Conservation (phyloP, 2,113 vertebrate genomes). For the cattle (Bos taurus) region DNA sequence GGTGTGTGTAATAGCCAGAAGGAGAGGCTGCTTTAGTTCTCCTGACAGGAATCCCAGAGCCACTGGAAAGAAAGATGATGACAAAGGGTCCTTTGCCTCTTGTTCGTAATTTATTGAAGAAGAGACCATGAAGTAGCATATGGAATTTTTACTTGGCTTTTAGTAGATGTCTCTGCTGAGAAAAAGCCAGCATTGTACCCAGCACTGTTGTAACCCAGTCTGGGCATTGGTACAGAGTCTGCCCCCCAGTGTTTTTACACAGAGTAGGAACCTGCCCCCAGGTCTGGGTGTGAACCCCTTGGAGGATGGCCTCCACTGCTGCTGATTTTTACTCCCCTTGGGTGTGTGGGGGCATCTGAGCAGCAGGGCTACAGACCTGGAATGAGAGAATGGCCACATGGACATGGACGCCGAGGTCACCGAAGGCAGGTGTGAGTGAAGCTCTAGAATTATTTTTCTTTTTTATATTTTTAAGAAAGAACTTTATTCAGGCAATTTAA, state of each 20-base stretch:
- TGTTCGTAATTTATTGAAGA: not conserved
- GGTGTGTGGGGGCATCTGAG: not conserved
- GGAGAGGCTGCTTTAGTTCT: not conserved
- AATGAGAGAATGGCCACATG: not conserved
- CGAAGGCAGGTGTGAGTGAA: not conserved
- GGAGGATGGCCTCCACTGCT: not conserved
- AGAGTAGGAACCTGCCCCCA: not conserved
- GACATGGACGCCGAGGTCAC: not conserved
- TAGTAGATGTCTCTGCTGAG: not conserved
- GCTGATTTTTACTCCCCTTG: not conserved
- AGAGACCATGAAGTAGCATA: not conserved
- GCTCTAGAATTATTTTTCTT: not conserved
- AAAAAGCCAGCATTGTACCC: not conserved
- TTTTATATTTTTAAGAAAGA: not conserved
- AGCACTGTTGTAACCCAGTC: fast-evolving
- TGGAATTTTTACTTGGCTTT: not conserved
- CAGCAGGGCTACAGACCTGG: not conserved
- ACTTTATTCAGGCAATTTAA: not conserved
- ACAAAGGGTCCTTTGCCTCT: not conserved
- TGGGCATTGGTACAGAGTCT: not conserved
- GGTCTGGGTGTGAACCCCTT: too few relatives aligned
- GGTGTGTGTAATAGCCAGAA: not conserved
- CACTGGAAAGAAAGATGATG: not conserved
- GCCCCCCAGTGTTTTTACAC: fast-evolving
- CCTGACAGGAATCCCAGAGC: not conserved